These are phyloP conservation scores for Electrona antarctica DNA, from an alignment of 2,113 vertebrate species.

Conservation along the genomic window DNA sequence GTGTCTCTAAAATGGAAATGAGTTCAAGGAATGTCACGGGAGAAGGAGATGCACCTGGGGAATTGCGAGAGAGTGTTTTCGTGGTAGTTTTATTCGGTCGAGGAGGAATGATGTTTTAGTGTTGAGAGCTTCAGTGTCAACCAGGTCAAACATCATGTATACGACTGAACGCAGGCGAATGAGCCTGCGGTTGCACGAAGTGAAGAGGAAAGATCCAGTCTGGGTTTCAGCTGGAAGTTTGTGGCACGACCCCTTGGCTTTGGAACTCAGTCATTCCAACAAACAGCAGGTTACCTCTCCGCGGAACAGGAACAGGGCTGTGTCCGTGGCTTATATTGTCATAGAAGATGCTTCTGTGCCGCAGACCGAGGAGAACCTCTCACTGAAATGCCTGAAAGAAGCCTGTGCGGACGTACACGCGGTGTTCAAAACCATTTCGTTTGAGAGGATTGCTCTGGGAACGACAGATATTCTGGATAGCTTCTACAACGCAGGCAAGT, in stretches of 20 bases:
- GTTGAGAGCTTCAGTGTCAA: background rate
- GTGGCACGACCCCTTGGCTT: conserved; percentile 85
- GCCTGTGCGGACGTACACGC: conserved; percentile 80
- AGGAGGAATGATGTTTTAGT: background rate
- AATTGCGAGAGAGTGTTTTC: conserved; percentile 16
- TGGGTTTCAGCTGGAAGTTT: conserved; percentile 81
- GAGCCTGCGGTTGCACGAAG: conserved; percentile 74
- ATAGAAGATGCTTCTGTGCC: conserved; percentile 72
- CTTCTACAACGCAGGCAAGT: conserved; percentile 92
- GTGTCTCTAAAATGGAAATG: conserved; percentile 22
- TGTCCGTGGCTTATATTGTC: conserved; percentile 81
- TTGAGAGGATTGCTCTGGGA: conserved; percentile 78
- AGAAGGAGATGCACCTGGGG: conserved; percentile 55
- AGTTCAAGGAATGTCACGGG: conserved; percentile 39
- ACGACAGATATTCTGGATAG: conserved; percentile 79
- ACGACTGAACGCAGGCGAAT: conserved; percentile 76
- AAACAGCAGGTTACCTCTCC: conserved; percentile 59
- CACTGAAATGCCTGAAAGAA: conserved; percentile 80
- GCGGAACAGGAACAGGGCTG: conserved; percentile 70
- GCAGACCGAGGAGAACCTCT: conserved; percentile 71
- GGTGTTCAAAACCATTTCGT: conserved; percentile 74
- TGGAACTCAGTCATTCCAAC: conserved; percentile 64
- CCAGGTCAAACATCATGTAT: conserved; percentile 61
- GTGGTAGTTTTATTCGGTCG: background rate
- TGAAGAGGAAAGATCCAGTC: conserved; percentile 57